A percentile compares a stretch with the other conserved stretches of the same genome.
Evolutionary conservation across 2,113 vertebrate species (phyloP).

Genomic region (Carassius gibelio): DNA sequence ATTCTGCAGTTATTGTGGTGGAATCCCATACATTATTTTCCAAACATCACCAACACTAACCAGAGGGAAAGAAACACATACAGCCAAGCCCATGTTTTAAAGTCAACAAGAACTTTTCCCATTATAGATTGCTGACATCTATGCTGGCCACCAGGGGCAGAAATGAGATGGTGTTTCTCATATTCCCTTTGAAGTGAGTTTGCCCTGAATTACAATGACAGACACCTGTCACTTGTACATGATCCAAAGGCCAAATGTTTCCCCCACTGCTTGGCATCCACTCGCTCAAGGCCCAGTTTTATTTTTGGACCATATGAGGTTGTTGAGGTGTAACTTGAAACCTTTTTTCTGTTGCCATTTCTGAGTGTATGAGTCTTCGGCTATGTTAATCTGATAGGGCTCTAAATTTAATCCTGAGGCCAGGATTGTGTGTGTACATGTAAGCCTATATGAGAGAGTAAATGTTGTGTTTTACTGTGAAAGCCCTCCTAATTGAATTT

Average conservation of each 20-base stretch:
- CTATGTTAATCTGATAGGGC: constrained; percentile 25
- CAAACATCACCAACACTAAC: not conserved
- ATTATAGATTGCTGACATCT: not conserved
- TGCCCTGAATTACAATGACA: constrained; percentile 30
- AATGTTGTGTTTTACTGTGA: not conserved
- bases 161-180: not conserved
- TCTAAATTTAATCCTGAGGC: constrained; percentile 49
- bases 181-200: constrained; percentile 21
- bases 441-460: not conserved
- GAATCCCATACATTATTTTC: not conserved
- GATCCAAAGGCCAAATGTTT: constrained; percentile 52
- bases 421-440: not conserved
- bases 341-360: constrained; percentile 59
- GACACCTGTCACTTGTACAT: constrained; percentile 60
- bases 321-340: constrained; percentile 68
- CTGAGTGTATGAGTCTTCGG: constrained; percentile 9
- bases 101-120: not conserved
- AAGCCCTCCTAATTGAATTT: not conserved
- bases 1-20: not conserved
- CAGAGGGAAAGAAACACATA: not conserved
- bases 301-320: constrained; percentile 69
- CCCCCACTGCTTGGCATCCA: constrained; percentile 23
- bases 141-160: constrained; percentile 3
- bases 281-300: constrained; percentile 50
- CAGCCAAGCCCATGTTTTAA: not conserved